Percentiles rank a stretch among this genome's conserved stretches.
phyloP scores from a whole-genome alignment of 2,113 vertebrate species.

The Eudyptes chrysolophus region DNA sequence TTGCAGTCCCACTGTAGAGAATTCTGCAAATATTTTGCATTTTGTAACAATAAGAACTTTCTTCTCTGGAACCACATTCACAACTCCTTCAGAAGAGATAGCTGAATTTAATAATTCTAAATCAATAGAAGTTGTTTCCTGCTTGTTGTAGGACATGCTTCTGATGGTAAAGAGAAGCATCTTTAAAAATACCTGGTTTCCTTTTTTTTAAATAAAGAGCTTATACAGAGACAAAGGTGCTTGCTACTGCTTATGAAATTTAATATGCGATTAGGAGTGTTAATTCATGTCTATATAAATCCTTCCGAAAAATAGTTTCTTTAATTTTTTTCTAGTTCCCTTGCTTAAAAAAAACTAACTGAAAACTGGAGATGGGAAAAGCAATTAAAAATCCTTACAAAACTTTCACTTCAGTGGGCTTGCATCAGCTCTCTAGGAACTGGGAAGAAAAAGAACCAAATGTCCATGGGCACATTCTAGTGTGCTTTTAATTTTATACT shows the following conservation, averaged over 20 bases:
- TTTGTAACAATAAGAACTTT: not conserved
- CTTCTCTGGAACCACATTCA: not conserved
- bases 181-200: not conserved
- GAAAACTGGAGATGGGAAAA: not conserved
- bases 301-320: not conserved
- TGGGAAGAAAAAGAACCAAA: not conserved
- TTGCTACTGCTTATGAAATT: not conserved
- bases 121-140: not conserved
- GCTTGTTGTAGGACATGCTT: not conserved
- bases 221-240: not conserved
- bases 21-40: not conserved
- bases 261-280: not conserved
- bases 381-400: not conserved
- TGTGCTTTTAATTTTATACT: conserved; percentile 4
- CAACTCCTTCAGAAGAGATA: not conserved
- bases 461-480: not conserved
- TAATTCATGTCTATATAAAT: not conserved
- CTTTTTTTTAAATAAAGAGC: not conserved
- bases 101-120: not conserved
- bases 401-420: not conserved
- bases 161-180: not conserved
- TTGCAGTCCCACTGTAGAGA: not conserved
- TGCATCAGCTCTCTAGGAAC: not conserved
- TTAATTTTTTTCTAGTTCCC: not conserved
- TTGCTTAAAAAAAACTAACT: not conserved